These are phyloP conservation scores for Linurgus olivaceus DNA, from an alignment of 2,797 vertebrate species.

Conservation along the genomic window DNA sequence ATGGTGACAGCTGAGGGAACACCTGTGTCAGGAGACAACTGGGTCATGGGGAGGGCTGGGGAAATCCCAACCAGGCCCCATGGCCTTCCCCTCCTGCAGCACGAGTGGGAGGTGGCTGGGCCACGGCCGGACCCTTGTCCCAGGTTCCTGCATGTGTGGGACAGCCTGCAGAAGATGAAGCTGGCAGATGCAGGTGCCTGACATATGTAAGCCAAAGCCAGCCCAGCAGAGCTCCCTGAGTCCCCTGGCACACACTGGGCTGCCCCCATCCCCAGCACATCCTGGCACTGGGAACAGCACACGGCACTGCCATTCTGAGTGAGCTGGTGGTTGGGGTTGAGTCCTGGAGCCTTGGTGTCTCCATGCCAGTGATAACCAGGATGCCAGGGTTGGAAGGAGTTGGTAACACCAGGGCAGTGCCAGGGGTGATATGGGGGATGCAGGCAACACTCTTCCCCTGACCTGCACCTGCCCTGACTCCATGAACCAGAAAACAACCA, in stretches of 20 bases:
- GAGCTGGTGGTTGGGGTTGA: background rate
- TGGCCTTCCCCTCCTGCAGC: background rate
- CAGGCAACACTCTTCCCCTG: background rate
- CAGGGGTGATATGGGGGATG: background rate
- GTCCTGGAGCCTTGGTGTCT: background rate
- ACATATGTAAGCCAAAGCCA: background rate
- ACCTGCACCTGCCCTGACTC: background rate
- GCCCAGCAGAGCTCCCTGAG: background rate
- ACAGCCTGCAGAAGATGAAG: conserved; percentile 4
- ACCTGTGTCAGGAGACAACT: accelerated
- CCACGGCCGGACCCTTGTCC: background rate
- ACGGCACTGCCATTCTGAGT: accelerated
- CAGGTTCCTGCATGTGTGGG: background rate
- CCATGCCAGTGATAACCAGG: background rate
- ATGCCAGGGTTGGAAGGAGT: background rate
- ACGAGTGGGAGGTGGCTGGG: background rate
- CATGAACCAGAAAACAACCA: background rate
- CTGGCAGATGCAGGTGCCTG: background rate
- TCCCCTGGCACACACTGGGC: accelerated
- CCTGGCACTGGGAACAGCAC: background rate
- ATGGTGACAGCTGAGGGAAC: background rate
- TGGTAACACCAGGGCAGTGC: background rate
- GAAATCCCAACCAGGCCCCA: background rate
- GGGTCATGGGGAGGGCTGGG: background rate
- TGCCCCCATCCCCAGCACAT: accelerated